Conservation (phyloP, 2,797 vertebrate genomes). For the Syncerus caffer region DNA sequence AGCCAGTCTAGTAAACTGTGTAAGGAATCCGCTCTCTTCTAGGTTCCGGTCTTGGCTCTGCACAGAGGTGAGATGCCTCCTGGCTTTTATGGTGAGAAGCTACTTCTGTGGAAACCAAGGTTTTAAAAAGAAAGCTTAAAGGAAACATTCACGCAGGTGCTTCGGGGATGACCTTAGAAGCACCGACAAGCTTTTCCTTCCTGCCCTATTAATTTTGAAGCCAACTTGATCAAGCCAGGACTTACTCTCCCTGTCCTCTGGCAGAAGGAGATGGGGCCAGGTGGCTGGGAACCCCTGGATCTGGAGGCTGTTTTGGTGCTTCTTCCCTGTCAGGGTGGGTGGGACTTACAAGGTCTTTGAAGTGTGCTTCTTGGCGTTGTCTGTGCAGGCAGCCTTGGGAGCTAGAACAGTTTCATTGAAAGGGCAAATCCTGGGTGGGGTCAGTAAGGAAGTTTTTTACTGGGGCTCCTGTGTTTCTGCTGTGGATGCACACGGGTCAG, state of each 20-base stretch:
- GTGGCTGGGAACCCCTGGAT: not conserved
- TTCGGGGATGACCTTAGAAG: not conserved
- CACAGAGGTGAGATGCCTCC: not conserved
- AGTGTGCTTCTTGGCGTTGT: not conserved
- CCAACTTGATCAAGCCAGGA: not conserved
- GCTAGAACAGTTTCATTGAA: conserved; percentile 1
- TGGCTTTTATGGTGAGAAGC: not conserved
- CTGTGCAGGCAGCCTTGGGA: not conserved
- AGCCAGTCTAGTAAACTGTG: not conserved
- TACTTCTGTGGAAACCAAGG: not conserved
- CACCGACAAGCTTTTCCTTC: not conserved
- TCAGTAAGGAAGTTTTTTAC: not conserved
- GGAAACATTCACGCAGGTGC: not conserved
- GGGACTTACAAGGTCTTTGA: not conserved
- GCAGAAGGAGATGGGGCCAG: not conserved
- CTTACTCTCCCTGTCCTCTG: not conserved
- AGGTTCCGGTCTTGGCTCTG: not conserved
- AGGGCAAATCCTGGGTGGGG: not conserved
- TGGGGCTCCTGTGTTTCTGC: not conserved
- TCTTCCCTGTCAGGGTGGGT: not conserved
- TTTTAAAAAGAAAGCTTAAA: conserved; percentile 39
- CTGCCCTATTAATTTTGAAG: not conserved
- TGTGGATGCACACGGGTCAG: not conserved
- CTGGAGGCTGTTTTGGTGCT: not conserved
- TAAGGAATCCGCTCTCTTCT: not conserved